These are phyloP conservation scores for Pteria penguin DNA, from an alignment of 2,888 invertebrate species.

Conservation along the genomic window DNA sequence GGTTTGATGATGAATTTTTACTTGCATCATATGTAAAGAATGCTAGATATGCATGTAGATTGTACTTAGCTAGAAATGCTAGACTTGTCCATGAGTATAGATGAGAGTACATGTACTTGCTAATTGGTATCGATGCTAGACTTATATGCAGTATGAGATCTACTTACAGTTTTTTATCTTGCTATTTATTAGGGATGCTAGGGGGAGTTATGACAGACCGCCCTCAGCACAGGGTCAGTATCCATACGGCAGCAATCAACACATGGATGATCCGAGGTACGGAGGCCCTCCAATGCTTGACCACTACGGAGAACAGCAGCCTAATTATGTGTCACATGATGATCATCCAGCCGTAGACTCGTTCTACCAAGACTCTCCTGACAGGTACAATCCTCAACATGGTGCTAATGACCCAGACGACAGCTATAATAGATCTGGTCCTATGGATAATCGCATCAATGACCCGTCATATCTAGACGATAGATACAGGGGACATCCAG, in stretches of 20 bases:
- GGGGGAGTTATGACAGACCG: constrained; percentile 16
- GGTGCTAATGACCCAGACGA: constrained; percentile 70
- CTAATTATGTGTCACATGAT: constrained; percentile 28
- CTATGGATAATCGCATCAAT: constrained; percentile 25
- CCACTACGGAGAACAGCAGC: constrained; percentile 26
- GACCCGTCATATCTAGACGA: constrained; percentile 45
- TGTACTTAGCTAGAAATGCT: no score
- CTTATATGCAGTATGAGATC: neutral
- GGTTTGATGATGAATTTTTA: no score
- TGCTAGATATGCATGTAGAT: no score
- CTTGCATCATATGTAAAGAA: no score
- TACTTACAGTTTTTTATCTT: neutral
- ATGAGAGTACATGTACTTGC: neutral
- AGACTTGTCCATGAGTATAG: no score
- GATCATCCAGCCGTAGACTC: constrained; percentile 38
- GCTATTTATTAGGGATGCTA: constrained; percentile 17
- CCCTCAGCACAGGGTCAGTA: neutral
- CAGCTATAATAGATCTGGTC: constrained; percentile 64
- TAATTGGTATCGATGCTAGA: neutral
- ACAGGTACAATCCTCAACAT: constrained; percentile 52
- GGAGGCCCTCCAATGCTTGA: constrained; percentile 5
- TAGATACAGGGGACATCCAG: constrained; percentile 35
- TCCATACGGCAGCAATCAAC: constrained; percentile 13
- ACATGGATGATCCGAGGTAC: neutral
- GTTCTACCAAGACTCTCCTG: constrained; percentile 44